Evolutionary conservation across 1,140 invertebrate species (phyloP).

Genomic region (Drosophila kepulauana): DNA sequence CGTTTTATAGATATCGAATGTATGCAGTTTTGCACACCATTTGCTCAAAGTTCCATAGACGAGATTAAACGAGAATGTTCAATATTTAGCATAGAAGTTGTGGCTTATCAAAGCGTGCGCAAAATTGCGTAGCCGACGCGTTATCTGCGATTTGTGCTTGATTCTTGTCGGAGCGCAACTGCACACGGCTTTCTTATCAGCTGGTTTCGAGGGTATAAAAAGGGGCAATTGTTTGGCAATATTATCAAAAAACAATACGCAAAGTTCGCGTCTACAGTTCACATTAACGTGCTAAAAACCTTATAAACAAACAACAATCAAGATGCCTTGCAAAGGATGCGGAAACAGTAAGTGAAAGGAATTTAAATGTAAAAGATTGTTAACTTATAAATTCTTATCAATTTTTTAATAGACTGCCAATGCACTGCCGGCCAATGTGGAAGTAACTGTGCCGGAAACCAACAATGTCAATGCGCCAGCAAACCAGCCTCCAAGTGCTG

Average conservation of each 20-base stretch:
- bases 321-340: conserved; percentile 77
- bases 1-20: conserved; percentile 49
- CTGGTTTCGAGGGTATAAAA: conserved; percentile 44
- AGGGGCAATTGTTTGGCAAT: background rate
- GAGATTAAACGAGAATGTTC: background rate
- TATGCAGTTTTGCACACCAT: conserved; percentile 57
- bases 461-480: conserved; percentile 61
- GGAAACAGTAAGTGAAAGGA: conserved; percentile 64
- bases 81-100: background rate
- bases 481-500: conserved; percentile 59
- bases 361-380: background rate
- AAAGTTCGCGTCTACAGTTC: background rate
- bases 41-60: background rate
- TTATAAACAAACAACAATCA: background rate
- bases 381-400: background rate
- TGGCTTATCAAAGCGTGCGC: conserved; percentile 52
- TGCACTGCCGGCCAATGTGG: conserved; percentile 68
- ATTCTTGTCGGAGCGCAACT: conserved; percentile 41
- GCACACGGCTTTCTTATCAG: conserved; percentile 65
- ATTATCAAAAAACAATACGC: conserved; percentile 15
- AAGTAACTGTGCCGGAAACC: conserved; percentile 62
- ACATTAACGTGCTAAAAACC: background rate
- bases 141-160: conserved; percentile 2
- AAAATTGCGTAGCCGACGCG: conserved; percentile 38
- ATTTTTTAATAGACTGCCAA: conserved; percentile 54